Conservation (phyloP, 2,113 vertebrate genomes). For the Oostethus manadensis region DNA sequence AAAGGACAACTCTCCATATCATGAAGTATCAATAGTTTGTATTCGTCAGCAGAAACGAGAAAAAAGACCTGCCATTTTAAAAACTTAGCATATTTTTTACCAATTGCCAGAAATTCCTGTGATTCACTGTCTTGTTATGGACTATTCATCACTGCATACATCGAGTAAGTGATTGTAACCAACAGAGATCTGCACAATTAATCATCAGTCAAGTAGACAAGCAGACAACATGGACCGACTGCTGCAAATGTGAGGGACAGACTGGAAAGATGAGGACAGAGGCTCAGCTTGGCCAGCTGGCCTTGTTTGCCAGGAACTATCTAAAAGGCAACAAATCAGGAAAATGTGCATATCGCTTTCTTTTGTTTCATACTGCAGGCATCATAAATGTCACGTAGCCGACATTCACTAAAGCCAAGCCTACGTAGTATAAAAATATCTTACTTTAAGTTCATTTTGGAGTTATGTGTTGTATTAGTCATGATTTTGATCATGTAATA, state of each 20-base stretch:
- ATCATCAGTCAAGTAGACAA: conserved; percentile 1
- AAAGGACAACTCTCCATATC: too few species aligned
- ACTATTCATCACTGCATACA: background rate
- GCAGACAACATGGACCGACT: background rate
- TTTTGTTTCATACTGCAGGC: too few species aligned
- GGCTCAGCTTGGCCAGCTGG: background rate
- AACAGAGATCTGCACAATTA: background rate
- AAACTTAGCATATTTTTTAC: too few species aligned
- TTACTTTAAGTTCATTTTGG: background rate
- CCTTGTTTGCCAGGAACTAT: background rate
- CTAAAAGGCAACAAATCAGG: background rate
- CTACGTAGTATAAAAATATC: background rate
- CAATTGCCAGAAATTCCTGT: too few species aligned
- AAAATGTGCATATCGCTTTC: background rate
- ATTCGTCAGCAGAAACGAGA: too few species aligned
- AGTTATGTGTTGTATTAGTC: background rate
- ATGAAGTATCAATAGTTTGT: too few species aligned
- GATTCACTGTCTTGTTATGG: too few species aligned
- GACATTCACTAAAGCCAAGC: background rate
- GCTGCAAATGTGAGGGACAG: background rate
- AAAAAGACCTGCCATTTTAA: too few species aligned
- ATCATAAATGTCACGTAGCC: background rate
- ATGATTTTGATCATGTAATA: background rate
- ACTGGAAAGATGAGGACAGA: background rate
- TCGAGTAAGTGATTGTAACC: background rate